phyloP scores from a whole-genome alignment of 1,140 invertebrate species.

The Sitophilus oryzae region DNA sequence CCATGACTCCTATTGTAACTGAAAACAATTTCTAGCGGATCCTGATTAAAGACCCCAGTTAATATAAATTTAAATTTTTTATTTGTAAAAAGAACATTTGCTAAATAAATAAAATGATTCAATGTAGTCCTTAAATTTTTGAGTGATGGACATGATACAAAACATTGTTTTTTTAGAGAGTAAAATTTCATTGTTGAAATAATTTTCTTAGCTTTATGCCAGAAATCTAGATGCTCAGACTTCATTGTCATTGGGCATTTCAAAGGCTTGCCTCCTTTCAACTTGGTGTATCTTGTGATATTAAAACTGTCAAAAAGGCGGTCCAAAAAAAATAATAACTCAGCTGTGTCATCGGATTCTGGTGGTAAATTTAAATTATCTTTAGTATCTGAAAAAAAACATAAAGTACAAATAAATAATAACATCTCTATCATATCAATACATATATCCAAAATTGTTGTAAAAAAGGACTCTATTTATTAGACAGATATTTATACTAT shows the following conservation, averaged over 20 bases:
- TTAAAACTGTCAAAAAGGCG: conserved; percentile 36
- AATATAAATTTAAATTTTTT: conserved; percentile 11
- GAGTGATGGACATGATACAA: conserved; percentile 30
- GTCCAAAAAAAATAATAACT: conserved; percentile 34
- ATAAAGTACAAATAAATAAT: conserved; percentile 28
- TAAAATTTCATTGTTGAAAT: conserved; percentile 33
- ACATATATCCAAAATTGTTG: not conserved
- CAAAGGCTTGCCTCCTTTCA: conserved; percentile 29
- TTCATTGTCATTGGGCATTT: conserved; percentile 29
- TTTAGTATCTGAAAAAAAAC: conserved; percentile 11
- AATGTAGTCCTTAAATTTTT: conserved; percentile 36
- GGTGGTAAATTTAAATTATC: not conserved
- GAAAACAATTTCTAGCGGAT: conserved; percentile 38
- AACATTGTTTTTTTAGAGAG: conserved; percentile 15
- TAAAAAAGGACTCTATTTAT: not conserved
- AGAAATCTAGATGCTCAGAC: conserved; percentile 32
- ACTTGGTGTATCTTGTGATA: conserved; percentile 20
- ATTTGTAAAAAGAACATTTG: not conserved
- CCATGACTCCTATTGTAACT: conserved; percentile 28
- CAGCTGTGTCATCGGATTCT: conserved; percentile 32
- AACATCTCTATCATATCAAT: conserved; percentile 9
- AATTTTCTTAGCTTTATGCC: conserved; percentile 26
- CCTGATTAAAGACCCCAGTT: conserved; percentile 31
- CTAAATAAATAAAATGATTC: conserved; percentile 30
- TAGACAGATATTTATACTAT: conserved; percentile 1